Evolutionary conservation across 2,113 vertebrate species (phyloP).

Genomic region (Nothobranchius kuhntae): DNA sequence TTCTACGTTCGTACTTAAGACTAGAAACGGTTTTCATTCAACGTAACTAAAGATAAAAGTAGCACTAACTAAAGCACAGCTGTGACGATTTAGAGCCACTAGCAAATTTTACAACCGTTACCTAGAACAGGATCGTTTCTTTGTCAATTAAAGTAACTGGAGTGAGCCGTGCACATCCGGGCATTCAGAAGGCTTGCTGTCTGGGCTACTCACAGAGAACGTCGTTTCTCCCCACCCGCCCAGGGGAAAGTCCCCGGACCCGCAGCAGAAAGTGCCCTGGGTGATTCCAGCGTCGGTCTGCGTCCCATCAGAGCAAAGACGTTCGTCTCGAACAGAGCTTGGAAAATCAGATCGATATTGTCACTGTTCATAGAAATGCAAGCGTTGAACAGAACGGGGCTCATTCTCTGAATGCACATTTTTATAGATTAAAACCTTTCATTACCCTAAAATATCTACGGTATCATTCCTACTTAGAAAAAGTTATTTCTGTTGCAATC

Average conservation of each 20-base stretch:
- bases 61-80: too few species aligned
- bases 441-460: too few species aligned
- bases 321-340: slow-evolving; percentile 34
- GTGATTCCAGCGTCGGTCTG: neutral
- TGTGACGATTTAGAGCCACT: too few species aligned
- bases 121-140: too few species aligned
- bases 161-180: rapidly evolving
- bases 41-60: too few species aligned
- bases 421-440: neutral
- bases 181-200: slow-evolving; percentile 70
- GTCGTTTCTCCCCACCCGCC: neutral
- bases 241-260: slow-evolving; percentile 77
- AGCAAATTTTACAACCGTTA: too few species aligned
- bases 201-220: slow-evolving; percentile 63
- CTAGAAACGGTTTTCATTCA: too few species aligned
- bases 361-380: slow-evolving; percentile 60
- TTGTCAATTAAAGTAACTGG: rapidly evolving
- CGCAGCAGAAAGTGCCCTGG: slow-evolving; percentile 62
- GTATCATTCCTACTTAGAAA: too few species aligned
- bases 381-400: slow-evolving; percentile 71
- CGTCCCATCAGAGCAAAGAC: slow-evolving; percentile 17
- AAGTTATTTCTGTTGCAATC: too few species aligned
- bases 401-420: slow-evolving; percentile 71
- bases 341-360: slow-evolving; percentile 25
- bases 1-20: too few species aligned